Base-by-base conservation (phyloP, 2,113 vertebrate genomes). In the Scopus umbretta region DNA sequence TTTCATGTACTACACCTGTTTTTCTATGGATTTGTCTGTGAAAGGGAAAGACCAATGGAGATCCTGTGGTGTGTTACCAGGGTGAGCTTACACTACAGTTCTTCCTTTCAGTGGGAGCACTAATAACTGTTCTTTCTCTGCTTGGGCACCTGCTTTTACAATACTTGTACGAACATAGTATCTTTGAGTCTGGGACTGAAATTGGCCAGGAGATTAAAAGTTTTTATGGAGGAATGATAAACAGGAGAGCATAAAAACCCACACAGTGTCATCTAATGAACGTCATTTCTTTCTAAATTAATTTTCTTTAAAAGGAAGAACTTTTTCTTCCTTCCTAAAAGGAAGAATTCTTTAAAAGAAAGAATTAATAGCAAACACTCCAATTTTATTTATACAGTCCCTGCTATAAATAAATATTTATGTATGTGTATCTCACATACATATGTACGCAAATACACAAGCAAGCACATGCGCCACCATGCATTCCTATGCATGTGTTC, bases 211-310 rank as follows among this genome's bases (percentile, higher is more conserved):
- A 38, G 29, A 6, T 38, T 82, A 36, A 73, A 76, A 85, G 27
- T 6, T 58, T 96, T 96, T 92, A 90, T 66, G 53, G 66, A 89
- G 65, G 27, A 91, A 55, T 1, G 7, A 85, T 91, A 92, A 96
- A 87, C 18, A 79, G 61, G 20, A 78, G 40, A 81, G 47, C 30
- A 79, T 72, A 92, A 95, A 92, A 71, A 4, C 42, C 17, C 82
- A 50, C 65, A 40, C 14, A 25, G 42, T 52, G 27, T 56, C 67
- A 55, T 66, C 40, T 88, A 88, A 90, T 25, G 70, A 79, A 73
- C 61, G 78, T 89, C 36, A 72, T 94, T 96, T 94, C 84, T 70
- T 94, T 90, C 49, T 18, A 68, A n/a, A n/a, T n/a, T n/a, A n/a
- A n/a, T n/a, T n/a, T n/a, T n/a, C n/a, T n/a, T n/a, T n/a, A n/a